Conservation (phyloP, 2,113 vertebrate genomes). For the Lepidothrix coronata region DNA sequence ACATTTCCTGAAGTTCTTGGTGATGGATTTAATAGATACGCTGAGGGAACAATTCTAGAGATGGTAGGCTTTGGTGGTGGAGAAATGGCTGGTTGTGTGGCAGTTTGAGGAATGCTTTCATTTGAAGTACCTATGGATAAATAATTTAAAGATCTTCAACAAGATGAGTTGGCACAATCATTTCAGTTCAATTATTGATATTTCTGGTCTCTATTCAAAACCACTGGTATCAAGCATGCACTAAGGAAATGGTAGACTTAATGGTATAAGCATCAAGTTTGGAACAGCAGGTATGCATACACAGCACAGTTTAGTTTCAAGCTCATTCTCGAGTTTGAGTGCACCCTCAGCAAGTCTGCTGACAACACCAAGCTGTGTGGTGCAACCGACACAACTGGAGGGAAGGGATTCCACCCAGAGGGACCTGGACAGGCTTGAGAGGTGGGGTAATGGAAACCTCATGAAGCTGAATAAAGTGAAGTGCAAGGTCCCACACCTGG, state of each 20-base stretch:
- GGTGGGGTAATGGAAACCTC: neutral
- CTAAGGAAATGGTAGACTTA: neutral
- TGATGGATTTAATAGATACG: constrained; percentile 75
- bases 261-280: neutral
- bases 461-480: accelerated
- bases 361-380: neutral
- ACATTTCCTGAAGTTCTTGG: constrained; percentile 76
- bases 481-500: neutral
- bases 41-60: constrained; percentile 75
- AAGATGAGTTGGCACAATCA: neutral
- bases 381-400: neutral
- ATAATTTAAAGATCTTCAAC: neutral
- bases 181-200: neutral
- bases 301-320: neutral
- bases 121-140: constrained; percentile 74
- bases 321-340: neutral
- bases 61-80: constrained; percentile 77
- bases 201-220: neutral
- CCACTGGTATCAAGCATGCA: neutral
- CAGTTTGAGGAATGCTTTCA: constrained; percentile 82
- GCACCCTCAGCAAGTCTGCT: neutral
- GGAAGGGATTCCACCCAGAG: neutral
- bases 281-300: neutral
- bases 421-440: neutral
- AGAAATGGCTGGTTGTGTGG: constrained; percentile 75